Base-by-base conservation (phyloP, 2,888 invertebrate species). In the Malachius bipustulatus region DNA sequence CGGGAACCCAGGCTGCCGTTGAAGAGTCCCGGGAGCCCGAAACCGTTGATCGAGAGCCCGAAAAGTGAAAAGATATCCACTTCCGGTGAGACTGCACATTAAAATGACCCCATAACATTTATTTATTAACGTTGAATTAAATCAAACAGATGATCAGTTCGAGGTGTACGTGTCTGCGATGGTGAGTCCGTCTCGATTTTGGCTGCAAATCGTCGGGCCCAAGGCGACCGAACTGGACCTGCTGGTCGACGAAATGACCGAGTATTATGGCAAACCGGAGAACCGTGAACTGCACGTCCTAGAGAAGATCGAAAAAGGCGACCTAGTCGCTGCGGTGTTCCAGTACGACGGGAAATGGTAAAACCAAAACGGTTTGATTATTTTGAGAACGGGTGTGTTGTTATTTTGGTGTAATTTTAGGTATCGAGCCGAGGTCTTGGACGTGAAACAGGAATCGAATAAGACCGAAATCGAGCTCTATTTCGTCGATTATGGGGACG, bases 401-500 rank as follows among this genome's bases (percentile, higher is more conserved):
- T 12, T 41, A 8, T 37, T 14, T 32, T 15, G 24, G 8, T 35
- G 27, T 38, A 33, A 37, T 45, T 46, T 24, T 40, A 58, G 57
- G 57, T 63, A 63, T 41, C 47, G 64, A 19, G 78, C 71, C 1
- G 73, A 83, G 56, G 76, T 91, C 4, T 65, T 77, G 35, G 71
- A 72, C 40, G 64, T 79, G 8, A 58, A 70, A 15, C 75, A 76
- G 50, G 72, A 72, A 48, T 70, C 72, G 48, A 62, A 69, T 0
- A 66, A 77, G 42, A 65, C 68, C 52, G 68, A 71, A 10, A 75
- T 78, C 0, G 75, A 77, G 49, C 69, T 90, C 15, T 84, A 82
- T 57, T 90, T 77, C 61, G 72, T 90, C 34, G 91, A 93, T 65
- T 91, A 87, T 59, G 91, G 91, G 0, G 88, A 91, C 60, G 75